Evolutionary conservation across 1,140 invertebrate species (phyloP).

Genomic region (Charaxes varanes): DNA sequence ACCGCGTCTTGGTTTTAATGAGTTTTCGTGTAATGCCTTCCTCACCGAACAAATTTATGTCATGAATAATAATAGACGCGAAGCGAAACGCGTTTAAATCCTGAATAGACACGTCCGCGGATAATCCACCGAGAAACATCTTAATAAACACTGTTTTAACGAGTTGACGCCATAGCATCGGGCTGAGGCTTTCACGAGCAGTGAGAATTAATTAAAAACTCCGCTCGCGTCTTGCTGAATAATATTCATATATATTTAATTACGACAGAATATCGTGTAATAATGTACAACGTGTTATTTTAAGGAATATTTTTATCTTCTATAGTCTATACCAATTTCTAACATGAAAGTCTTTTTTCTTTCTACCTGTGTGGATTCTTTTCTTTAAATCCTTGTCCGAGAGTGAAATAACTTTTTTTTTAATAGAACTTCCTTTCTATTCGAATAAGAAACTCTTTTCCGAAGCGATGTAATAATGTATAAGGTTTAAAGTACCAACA

Average conservation of each 20-base stretch:
- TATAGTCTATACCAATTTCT: too few relatives aligned
- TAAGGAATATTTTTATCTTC: too few relatives aligned
- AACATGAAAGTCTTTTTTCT: too few relatives aligned
- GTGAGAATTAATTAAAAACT: constrained; percentile 16
- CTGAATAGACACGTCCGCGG: constrained; percentile 51
- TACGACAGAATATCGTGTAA: not conserved
- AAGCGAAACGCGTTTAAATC: constrained; percentile 57
- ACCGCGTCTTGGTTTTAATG: constrained; percentile 66
- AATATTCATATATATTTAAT: constrained; percentile 8
- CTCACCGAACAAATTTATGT: constrained; percentile 67
- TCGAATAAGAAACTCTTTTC: too few relatives aligned
- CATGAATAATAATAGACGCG: constrained; percentile 66
- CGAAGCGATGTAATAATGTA: too few relatives aligned
- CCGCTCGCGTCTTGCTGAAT: constrained; percentile 3
- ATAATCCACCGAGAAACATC: constrained; percentile 56
- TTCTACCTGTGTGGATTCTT: too few relatives aligned
- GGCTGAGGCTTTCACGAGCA: constrained; percentile 6
- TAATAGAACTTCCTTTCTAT: too few relatives aligned
- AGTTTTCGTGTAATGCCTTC: constrained; percentile 70
- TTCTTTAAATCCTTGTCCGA: too few relatives aligned
- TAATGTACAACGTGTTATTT: not conserved
- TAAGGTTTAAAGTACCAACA: too few relatives aligned
- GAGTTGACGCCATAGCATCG: constrained; percentile 36
- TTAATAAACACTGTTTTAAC: constrained; percentile 56
- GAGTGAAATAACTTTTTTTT: too few relatives aligned